These are phyloP conservation scores for Harpalus rufipes DNA, from an alignment of 2,888 invertebrate genomes.

Conservation along the genomic window DNA sequence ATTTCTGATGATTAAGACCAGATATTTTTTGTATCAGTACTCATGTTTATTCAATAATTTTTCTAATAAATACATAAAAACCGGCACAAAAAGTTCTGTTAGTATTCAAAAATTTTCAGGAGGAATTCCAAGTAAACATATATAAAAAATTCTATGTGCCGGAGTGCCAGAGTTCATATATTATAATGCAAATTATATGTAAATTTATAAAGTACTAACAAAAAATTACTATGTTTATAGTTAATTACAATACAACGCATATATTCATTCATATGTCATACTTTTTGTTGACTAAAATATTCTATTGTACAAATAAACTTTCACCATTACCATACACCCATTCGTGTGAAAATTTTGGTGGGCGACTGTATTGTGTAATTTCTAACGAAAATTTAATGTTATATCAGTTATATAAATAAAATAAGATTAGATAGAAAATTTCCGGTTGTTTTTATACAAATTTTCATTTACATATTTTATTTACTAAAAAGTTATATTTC, in stretches of 20 bases:
- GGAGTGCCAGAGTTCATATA: background rate
- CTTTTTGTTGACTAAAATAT: background rate
- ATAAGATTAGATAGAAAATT: background rate
- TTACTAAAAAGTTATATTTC: too few relatives aligned
- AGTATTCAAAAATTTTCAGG: too few relatives aligned
- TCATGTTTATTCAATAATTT: too few relatives aligned
- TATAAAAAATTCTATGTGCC: too few relatives aligned
- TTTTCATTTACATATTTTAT: too few relatives aligned
- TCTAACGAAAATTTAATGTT: background rate
- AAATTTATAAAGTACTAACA: background rate
- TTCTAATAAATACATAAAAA: too few relatives aligned
- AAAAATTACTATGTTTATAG: background rate
- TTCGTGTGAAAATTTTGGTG: background rate
- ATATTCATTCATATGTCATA: background rate
- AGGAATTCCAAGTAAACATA: too few relatives aligned
- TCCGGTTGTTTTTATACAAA: background rate
- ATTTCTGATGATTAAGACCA: background rate
- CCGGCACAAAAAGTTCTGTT: too few relatives aligned
- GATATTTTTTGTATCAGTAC: too few relatives aligned
- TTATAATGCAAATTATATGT: background rate
- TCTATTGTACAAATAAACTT: background rate
- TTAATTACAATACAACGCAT: background rate
- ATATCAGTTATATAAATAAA: background rate
- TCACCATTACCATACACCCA: background rate
- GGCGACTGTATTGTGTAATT: background rate